Percentiles rank a stretch among this genome's conserved stretches.
Conservation (phyloP, 2,888 invertebrate species). For the Oscheius myriophilus region DNA sequence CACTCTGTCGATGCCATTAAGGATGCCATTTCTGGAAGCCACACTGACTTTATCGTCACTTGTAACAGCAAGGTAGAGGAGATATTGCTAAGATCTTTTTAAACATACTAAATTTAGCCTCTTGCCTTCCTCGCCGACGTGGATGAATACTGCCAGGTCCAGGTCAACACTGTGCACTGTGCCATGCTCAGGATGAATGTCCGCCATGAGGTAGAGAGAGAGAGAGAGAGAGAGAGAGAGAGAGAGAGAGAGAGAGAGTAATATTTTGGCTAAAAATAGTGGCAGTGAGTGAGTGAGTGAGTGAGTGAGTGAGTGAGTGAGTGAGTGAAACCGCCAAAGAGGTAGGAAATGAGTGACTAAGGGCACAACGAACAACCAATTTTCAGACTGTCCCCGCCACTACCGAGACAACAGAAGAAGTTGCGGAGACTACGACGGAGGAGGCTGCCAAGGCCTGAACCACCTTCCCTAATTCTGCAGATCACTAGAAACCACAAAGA, state of each 20-base stretch:
- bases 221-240: background rate
- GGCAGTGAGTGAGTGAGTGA: no score
- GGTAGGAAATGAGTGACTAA: no score
- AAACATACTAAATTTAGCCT: constrained; percentile 11
- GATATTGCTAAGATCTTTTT: background rate
- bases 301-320: no score
- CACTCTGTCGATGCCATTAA: constrained; percentile 42
- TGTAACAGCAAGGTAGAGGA: constrained; percentile 36
- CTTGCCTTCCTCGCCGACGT: constrained; percentile 44
- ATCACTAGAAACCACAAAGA: no score
- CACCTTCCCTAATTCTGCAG: no score
- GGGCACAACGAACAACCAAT: no score
- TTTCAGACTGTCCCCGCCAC: no score
- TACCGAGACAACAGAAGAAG: no score
- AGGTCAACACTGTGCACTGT: constrained; percentile 40
- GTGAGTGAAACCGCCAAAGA: no score
- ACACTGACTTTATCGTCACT: constrained; percentile 36
- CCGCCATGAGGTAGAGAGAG: constrained; percentile 23
- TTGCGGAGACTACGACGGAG: no score
- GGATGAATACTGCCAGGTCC: constrained; percentile 46
- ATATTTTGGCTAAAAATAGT: no score
- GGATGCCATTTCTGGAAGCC: constrained; percentile 28
- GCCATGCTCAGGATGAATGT: constrained; percentile 42
- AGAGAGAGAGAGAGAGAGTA: constrained; percentile 10
- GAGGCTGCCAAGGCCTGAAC: no score